These are phyloP conservation scores for Orthonychiurus folsomi DNA, from an alignment of 2,888 invertebrate species.

Conservation along the genomic window DNA sequence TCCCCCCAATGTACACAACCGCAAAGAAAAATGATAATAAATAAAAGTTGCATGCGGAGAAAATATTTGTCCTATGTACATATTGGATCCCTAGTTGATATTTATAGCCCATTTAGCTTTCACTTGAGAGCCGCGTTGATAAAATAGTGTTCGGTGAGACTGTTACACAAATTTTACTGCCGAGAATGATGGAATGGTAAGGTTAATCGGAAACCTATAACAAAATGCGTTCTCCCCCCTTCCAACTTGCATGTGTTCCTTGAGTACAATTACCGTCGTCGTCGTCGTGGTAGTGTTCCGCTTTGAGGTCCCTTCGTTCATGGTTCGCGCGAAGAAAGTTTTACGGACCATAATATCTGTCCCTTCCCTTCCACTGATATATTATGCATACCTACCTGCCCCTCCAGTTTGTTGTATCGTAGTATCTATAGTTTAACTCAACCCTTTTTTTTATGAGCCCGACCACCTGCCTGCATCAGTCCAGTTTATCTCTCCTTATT, in stretches of 20 bases:
- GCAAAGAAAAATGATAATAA: too few species aligned
- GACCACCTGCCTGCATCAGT: not conserved
- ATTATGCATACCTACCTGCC: not conserved
- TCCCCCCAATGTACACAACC: too few species aligned
- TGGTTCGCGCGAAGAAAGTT: not conserved
- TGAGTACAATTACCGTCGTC: too few species aligned
- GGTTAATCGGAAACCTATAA: not conserved
- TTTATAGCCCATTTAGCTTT: too few species aligned
- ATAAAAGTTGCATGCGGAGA: too few species aligned
- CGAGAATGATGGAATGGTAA: not conserved
- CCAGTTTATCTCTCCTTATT: not conserved
- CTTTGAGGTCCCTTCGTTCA: too few species aligned
- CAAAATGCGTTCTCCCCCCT: not conserved
- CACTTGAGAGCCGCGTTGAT: not conserved
- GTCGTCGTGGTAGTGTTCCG: too few species aligned
- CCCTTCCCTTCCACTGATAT: not conserved
- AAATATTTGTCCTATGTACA: too few species aligned
- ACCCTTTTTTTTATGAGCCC: not conserved
- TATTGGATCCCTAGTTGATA: too few species aligned
- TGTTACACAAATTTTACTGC: too few species aligned
- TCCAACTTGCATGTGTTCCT: not conserved
- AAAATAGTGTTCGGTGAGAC: not conserved
- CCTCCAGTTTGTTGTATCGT: too few species aligned
- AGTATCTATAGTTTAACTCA: not conserved
- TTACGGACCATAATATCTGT: not conserved